Evolutionary conservation across 2,113 vertebrate genomes (phyloP).

Genomic region (Corythornis vintsioides): DNA sequence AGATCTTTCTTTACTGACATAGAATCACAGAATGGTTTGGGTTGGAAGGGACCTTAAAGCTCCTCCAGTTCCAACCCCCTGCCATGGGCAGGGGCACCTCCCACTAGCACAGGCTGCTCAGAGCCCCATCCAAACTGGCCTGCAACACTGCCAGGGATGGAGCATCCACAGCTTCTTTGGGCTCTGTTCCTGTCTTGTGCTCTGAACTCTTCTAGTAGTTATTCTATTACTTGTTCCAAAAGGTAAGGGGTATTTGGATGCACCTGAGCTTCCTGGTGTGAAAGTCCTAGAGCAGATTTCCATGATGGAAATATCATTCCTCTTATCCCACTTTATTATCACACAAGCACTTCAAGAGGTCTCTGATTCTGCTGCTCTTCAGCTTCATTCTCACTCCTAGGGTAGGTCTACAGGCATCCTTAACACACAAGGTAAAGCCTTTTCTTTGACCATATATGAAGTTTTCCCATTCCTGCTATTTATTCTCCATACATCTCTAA

Average conservation of each 20-base stretch:
- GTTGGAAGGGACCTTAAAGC: not conserved
- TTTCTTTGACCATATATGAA: not conserved
- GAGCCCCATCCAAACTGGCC: not conserved
- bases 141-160: not conserved
- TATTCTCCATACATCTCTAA: not conserved
- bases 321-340: not conserved
- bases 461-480: not conserved
- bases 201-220: not conserved
- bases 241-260: too few relatives aligned
- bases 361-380: not conserved
- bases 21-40: not conserved
- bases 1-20: not conserved
- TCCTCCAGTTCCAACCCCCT: not conserved
- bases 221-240: not conserved
- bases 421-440: rapidly evolving
- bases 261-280: not conserved
- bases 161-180: too few relatives aligned
- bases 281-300: not conserved
- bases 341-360: not conserved
- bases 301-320: not conserved
- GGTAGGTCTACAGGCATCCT: not conserved
- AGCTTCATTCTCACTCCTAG: not conserved
- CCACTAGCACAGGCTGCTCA: not conserved
- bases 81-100: not conserved
- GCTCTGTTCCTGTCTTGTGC: not conserved